Evolutionary conservation across 2,888 invertebrate species (phyloP), one percentile per base, ranked within the genome.

Genomic region (Macrosiphum euphorbiae): DNA sequence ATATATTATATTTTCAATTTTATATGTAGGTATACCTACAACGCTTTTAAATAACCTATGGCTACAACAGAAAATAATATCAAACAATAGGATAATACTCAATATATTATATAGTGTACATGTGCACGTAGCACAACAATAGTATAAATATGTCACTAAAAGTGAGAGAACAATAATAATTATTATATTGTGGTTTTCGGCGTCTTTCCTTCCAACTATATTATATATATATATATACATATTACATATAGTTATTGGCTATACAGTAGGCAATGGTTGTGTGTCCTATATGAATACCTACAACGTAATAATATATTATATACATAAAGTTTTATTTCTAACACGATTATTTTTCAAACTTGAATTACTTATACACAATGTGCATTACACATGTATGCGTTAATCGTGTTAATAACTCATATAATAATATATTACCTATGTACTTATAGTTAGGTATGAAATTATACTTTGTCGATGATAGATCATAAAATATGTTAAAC

Each of bases 261-360:
- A 67, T 67, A 67, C 16, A 52, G 0, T 13, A 55, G 16, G 20
- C 20, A 13, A 16, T 67, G 16, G 67, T 67, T 5, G n/a, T n/a
- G n/a, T n/a, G 16, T 67, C 5, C n/a, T n/a, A n/a, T n/a, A n/a
- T 16, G 67, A 67, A 67, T 67, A 67, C 67, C 67, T 67, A 67
- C n/a, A 67, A n/a, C n/a, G n/a, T 67, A 67, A 67, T 67, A 67
- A 67, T 67, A 67, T 67, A 67, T 67, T 16, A 67, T 67, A 67
- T n/a, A n/a, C 26, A 58, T 58, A 58, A 4, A 61, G 67, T 67
- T 67, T 67, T n/a, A 67, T n/a, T 67, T 67, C n/a, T 67, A 67
- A 67, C 13, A n/a, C 67, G n/a, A 67, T 67, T 67, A 67, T 67
- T 67, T 67, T 67, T 67, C 16, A n/a, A 67, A 61, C 28, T 61